phyloP scores from a whole-genome alignment of 2,888 invertebrate genomes.

The Sarcophaga variegata region DNA sequence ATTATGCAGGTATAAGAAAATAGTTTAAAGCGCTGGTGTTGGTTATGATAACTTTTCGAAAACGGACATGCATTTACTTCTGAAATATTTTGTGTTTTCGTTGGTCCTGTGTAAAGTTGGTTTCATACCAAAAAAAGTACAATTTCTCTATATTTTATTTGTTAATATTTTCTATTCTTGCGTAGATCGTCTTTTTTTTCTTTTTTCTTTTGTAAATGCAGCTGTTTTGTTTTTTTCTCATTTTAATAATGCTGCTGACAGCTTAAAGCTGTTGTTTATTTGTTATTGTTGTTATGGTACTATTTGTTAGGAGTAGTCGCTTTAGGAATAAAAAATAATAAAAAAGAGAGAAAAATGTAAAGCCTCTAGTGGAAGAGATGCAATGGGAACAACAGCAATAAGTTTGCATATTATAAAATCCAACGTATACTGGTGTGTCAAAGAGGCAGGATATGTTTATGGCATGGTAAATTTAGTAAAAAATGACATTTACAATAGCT shows the following conservation, averaged over 20 bases:
- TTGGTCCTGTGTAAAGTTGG: slow-evolving; percentile 19
- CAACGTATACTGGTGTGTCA: slow-evolving; percentile 61
- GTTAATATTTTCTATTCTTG: slow-evolving; percentile 55
- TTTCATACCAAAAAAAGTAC: slow-evolving; percentile 37
- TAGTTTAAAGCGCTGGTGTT: slow-evolving; percentile 54
- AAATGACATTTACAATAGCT: slow-evolving; percentile 69
- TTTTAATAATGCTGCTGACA: slow-evolving; percentile 76
- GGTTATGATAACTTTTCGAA: slow-evolving; percentile 63
- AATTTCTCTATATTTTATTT: slow-evolving; percentile 52
- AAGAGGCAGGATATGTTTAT: slow-evolving; percentile 68
- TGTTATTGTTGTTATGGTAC: slow-evolving; percentile 76
- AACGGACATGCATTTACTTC: slow-evolving; percentile 16
- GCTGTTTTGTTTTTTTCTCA: slow-evolving; percentile 69
- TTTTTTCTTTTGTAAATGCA: slow-evolving; percentile 51
- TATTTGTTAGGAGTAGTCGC: slow-evolving; percentile 64
- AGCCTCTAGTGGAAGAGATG: slow-evolving; percentile 35
- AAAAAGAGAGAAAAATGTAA: slow-evolving; percentile 12
- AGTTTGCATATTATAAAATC: slow-evolving; percentile 63
- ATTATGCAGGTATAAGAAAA: slow-evolving; percentile 24
- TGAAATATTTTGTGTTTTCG: slow-evolving; percentile 22
- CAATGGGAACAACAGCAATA: slow-evolving; percentile 50
- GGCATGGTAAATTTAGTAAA: slow-evolving; percentile 67
- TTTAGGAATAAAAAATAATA: slow-evolving; percentile 43
- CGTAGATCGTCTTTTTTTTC: slow-evolving; percentile 46
- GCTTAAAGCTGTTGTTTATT: slow-evolving; percentile 80